Evolutionary conservation across 1,140 invertebrate genomes (phyloP).

Genomic region (Nephotettix cincticeps): DNA sequence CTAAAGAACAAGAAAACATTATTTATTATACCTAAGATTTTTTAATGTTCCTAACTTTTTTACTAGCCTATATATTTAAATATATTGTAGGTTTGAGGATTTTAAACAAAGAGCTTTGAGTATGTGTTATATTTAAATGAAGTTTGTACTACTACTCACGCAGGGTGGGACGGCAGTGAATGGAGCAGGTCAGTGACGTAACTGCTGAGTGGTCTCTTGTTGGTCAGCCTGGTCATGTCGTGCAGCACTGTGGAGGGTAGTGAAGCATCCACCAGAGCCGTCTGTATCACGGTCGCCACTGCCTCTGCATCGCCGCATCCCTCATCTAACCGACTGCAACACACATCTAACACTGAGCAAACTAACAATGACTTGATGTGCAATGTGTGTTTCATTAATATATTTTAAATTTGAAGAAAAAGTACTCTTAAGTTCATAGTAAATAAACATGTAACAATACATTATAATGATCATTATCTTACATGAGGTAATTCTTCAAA

Average conservation of each 20-base stretch:
- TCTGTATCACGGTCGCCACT: not conserved
- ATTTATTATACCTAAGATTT: not conserved
- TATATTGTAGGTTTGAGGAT: not conserved
- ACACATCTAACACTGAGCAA: too few relatives aligned
- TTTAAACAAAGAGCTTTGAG: not conserved
- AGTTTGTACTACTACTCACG: not conserved
- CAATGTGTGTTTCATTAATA: too few relatives aligned
- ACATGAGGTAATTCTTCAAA: constrained; percentile 5
- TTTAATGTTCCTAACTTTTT: not conserved
- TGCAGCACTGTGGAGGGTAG: not conserved
- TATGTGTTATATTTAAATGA: not conserved
- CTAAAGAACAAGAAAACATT: not conserved
- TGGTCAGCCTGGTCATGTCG: not conserved
- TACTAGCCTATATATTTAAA: not conserved
- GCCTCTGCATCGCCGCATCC: not conserved
- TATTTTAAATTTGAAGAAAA: too few relatives aligned
- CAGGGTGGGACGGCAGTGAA: not conserved
- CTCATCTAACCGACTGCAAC: constrained; percentile 1
- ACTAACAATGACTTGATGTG: too few relatives aligned
- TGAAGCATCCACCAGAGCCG: constrained; percentile 1
- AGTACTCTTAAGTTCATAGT: too few relatives aligned
- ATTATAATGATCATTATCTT: not conserved
- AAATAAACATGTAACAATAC: too few relatives aligned
- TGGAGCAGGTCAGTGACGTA: not conserved
- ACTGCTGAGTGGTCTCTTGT: not conserved